A percentile compares a stretch with the other conserved stretches of the same genome.
Evolutionary conservation across 1,140 invertebrate genomes (phyloP).

Genomic region (Magallana gigas): DNA sequence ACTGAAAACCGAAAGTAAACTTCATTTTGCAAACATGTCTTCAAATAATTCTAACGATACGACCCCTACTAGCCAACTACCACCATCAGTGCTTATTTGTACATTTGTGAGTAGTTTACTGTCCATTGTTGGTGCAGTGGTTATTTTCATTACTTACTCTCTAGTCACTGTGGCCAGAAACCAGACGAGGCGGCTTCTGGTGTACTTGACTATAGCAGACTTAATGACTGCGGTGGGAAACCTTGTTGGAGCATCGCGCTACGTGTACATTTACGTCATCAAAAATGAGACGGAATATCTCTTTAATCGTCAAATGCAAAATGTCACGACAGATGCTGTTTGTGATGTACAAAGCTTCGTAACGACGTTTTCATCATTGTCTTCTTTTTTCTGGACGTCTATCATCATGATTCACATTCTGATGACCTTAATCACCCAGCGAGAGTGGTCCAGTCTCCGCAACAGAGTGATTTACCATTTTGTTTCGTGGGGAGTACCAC

Average conservation of each 20-base stretch:
- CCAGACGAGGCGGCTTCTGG: constrained; percentile 38
- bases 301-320: background rate
- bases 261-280: background rate
- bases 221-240: constrained; percentile 36
- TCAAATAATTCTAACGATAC: background rate
- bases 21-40: background rate
- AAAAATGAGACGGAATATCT: constrained; percentile 8
- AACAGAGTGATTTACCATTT: constrained; percentile 41
- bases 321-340: background rate
- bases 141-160: constrained; percentile 46
- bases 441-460: background rate
- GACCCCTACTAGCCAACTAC: background rate
- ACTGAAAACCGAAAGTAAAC: background rate
- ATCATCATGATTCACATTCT: constrained; percentile 54
- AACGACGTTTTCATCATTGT: constrained; percentile 56
- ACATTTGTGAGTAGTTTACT: constrained; percentile 25
- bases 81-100: background rate
- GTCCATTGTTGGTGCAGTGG: constrained; percentile 40
- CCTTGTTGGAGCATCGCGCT: constrained; percentile 23
- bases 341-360: constrained; percentile 50
- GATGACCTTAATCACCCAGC: constrained; percentile 5
- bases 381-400: constrained; percentile 57
- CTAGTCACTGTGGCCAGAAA: constrained; percentile 20
- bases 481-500: constrained; percentile 53
- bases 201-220: constrained; percentile 46